Percentiles rank a stretch among this genome's conserved stretches.
These are phyloP conservation scores for Romanogobio albipinnatus DNA, from an alignment of 2,113 vertebrate species.

Conservation along the genomic window DNA sequence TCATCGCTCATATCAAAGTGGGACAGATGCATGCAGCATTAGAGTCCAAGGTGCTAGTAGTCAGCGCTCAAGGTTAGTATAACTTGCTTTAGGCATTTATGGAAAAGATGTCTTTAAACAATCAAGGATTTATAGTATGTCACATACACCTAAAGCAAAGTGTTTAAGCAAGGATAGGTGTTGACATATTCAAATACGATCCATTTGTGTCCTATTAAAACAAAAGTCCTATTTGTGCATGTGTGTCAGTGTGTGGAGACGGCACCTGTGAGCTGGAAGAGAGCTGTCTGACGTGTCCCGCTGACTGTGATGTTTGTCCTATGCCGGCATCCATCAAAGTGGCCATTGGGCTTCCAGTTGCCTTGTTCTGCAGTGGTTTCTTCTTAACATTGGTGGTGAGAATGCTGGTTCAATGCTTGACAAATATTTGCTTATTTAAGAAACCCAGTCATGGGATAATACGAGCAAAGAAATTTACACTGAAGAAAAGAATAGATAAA, in stretches of 20 bases:
- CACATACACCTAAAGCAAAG: not conserved
- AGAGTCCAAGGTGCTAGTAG: constrained; percentile 76
- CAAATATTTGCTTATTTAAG: not conserved
- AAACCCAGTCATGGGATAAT: not conserved
- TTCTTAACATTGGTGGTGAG: constrained; percentile 78
- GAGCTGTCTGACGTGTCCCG: constrained; percentile 76
- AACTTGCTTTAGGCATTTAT: not conserved
- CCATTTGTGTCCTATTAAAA: not conserved
- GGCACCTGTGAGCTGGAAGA: constrained; percentile 73
- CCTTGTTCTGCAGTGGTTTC: constrained; percentile 75
- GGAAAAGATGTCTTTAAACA: not conserved
- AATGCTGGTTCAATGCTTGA: not conserved
- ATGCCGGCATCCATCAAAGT: constrained; percentile 75
- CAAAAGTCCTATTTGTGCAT: constrained; percentile 25
- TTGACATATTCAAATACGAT: not conserved
- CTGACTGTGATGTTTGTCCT: constrained; percentile 78
- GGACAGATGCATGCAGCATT: constrained; percentile 77
- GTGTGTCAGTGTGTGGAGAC: constrained; percentile 75
- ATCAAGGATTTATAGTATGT: not conserved
- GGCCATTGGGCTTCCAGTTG: constrained; percentile 74
- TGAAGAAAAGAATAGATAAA: not conserved
- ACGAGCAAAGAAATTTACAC: not conserved
- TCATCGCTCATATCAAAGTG: constrained; percentile 79
- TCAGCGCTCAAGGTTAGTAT: constrained; percentile 75
- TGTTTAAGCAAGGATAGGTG: not conserved